phyloP scores from a whole-genome alignment of 2,888 invertebrate species.

The Drosophila koepferae region DNA sequence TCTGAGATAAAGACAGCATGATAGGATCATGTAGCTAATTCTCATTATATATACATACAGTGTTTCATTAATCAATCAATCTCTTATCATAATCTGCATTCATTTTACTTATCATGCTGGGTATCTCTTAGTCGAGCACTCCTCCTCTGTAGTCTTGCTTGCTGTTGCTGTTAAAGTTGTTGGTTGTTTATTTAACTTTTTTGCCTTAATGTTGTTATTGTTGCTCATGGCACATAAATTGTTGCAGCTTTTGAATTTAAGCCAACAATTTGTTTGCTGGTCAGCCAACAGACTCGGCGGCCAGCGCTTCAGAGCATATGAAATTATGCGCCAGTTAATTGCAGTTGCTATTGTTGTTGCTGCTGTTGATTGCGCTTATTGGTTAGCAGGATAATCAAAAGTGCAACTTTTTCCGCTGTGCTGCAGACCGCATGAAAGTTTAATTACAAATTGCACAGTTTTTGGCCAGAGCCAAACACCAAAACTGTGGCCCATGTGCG shows the following conservation, averaged over 20 bases:
- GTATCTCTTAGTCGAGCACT: not conserved
- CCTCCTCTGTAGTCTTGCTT: not conserved
- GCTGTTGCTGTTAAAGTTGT: slow-evolving; percentile 46
- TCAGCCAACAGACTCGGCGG: slow-evolving; percentile 54
- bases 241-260: slow-evolving; percentile 73
- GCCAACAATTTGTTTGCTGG: slow-evolving; percentile 81
- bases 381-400: slow-evolving; percentile 76
- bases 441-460: slow-evolving; percentile 60
- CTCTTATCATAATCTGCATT: no score
- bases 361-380: slow-evolving; percentile 69
- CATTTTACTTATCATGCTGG: no score
- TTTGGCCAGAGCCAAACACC: slow-evolving; percentile 36
- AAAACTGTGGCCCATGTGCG: slow-evolving; percentile 23
- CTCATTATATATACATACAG: no score
- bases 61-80: no score
- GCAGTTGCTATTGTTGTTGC: slow-evolving; percentile 44
- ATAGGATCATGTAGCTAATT: no score
- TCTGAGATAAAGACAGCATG: no score
- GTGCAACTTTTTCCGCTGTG: slow-evolving; percentile 63
- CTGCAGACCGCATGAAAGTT: slow-evolving; percentile 61
- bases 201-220: not conserved
- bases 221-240: slow-evolving; percentile 64
- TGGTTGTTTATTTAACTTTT: slow-evolving; percentile 33
- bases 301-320: slow-evolving; percentile 38
- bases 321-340: slow-evolving; percentile 72